Conservation (phyloP, 1,140 invertebrate genomes). For the Lepidurus couesii region DNA sequence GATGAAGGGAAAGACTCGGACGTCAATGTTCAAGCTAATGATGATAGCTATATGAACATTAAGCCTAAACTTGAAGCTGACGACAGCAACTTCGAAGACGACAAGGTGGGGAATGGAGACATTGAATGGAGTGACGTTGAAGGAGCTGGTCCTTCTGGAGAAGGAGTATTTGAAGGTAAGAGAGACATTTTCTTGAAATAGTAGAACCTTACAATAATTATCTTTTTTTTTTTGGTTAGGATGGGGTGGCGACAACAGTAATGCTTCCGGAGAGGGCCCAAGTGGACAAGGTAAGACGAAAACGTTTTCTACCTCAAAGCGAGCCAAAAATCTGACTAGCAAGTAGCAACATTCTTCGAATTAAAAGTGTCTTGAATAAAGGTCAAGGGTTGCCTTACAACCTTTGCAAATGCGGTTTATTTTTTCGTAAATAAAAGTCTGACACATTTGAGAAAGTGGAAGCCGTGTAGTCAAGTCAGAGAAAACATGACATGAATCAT, state of each 20-base stretch:
- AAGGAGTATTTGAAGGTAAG: conserved; percentile 7
- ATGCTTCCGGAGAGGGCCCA: not conserved
- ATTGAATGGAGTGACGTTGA: conserved; percentile 10
- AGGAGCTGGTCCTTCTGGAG: conserved; percentile 5
- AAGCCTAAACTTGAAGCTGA: not conserved
- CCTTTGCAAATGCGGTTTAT: not conserved
- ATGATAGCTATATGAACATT: not conserved
- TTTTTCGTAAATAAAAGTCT: not conserved
- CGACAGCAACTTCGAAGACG: not conserved
- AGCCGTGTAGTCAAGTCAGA: conserved; percentile 6
- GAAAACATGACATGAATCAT: not conserved
- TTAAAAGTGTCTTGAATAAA: not conserved
- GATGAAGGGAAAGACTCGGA: not conserved
- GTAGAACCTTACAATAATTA: not conserved
- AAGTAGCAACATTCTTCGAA: conserved; percentile 12
- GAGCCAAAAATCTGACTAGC: conserved; percentile 21
- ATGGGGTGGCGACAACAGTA: conserved; percentile 1
- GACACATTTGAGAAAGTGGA: not conserved
- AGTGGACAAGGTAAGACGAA: conserved; percentile 1
- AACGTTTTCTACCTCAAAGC: not conserved
- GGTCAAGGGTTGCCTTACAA: not conserved
- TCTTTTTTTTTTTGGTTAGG: not conserved
- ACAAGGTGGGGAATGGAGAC: not conserved
- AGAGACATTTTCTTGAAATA: not conserved
- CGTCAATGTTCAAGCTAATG: not conserved